phyloP scores from a whole-genome alignment of 2,797 vertebrate genomes.

The Gouania willdenowi region DNA sequence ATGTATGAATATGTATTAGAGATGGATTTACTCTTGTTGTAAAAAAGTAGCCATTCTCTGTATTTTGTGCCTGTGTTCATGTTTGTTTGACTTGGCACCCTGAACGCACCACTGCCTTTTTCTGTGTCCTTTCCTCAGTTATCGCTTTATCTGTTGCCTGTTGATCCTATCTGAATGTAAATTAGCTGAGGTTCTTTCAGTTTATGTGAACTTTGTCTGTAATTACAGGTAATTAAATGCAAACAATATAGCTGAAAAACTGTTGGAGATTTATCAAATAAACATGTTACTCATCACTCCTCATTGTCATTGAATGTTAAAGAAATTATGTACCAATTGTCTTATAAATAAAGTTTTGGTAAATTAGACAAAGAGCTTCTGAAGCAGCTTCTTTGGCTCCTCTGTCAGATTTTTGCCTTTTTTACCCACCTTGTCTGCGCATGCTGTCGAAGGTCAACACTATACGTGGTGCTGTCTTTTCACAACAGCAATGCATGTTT shows the following conservation, averaged over 20 bases:
- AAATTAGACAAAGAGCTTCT: no score
- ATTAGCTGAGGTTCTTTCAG: slow-evolving; percentile 36
- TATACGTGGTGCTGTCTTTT: no score
- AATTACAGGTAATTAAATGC: slow-evolving; percentile 44
- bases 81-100: slow-evolving; percentile 24
- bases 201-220: slow-evolving; percentile 67
- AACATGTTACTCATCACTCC: slow-evolving; percentile 46
- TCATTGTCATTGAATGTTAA: no score
- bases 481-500: no score
- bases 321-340: no score
- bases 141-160: slow-evolving; percentile 40
- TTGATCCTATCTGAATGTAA: slow-evolving; percentile 60
- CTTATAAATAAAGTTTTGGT: no score
- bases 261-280: slow-evolving; percentile 68
- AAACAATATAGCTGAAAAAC: slow-evolving; percentile 50
- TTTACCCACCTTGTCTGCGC: no score
- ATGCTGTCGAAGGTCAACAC: no score
- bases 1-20: slow-evolving; percentile 38
- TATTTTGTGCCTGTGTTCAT: slow-evolving; percentile 58
- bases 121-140: slow-evolving; percentile 17
- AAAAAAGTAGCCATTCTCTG: slow-evolving; percentile 50
- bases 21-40: slow-evolving; percentile 52
- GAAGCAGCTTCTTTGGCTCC: no score
- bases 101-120: slow-evolving; percentile 5
- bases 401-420: no score